Base-by-base conservation (phyloP, 1,140 invertebrate species). In the Ridgeia piscesae region DNA sequence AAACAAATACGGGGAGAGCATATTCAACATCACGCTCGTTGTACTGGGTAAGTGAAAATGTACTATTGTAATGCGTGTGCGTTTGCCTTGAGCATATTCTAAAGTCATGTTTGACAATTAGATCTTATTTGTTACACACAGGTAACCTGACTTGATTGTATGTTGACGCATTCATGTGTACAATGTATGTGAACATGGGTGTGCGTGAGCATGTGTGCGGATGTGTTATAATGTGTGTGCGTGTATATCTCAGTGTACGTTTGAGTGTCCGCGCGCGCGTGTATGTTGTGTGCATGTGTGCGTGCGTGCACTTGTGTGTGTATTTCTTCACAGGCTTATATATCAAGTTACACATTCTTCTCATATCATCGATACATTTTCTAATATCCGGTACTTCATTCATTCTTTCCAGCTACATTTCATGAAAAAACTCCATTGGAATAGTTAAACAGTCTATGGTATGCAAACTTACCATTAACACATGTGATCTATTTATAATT, bases 1-100 rank as follows among this genome's bases (percentile, higher is more conserved):
- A 95, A 99, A 99, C 96, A 98, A 99, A 94, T 97, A 99, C 50
- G 99, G 99, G 90, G 97, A 98, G 93, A 99, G 99, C 95, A 97
- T 97, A 1, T 98, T 98, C 21, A 98, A 98, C 93, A 98, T 99
- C 94, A 98, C 99, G 94, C 98, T 99, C 93, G 98, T 99, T 96
- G 99, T 99, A 2, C 97, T 99, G 2, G 98, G 98, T 97, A 97
- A 96, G 58, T 77, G 58, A 77, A 77, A 77, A 4, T 6, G 94
- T 42, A 42, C 34, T 42, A 34, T 8, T 91, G n/a, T 48, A 34
- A 35, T 33, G 33, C 4, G 9, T 90, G 9, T 90, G n/a, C n/a
- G n/a, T 42, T 17, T 90, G 17, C 6, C n/a, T 34, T n/a, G 58
- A 77, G 6, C 58, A 8, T 77, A 6, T 77, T 77, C 58, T 77